Conservation (phyloP, 2,797 vertebrate species). For the Lagorchestes hirsutus region DNA sequence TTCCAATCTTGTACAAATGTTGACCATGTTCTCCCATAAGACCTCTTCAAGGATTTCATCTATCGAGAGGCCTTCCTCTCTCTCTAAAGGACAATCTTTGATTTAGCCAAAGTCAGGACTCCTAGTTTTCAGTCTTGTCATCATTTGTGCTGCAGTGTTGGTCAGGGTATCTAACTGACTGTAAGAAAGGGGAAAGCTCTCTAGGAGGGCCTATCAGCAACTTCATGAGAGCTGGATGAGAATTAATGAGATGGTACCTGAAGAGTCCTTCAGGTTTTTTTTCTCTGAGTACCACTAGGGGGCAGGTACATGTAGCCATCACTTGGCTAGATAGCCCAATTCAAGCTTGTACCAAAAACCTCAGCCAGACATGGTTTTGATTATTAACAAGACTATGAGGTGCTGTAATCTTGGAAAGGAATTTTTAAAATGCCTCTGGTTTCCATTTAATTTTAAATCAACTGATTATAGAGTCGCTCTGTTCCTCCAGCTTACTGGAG, state of each 20-base stretch:
- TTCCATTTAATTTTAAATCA: slow-evolving; percentile 37
- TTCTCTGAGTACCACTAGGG: not conserved
- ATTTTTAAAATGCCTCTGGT: not conserved
- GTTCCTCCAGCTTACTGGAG: slow-evolving; percentile 6
- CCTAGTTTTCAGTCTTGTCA: not conserved
- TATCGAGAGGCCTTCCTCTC: not conserved
- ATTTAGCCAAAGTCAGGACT: not conserved
- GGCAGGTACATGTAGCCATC: not conserved
- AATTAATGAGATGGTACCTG: not conserved
- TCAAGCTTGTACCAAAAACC: not conserved
- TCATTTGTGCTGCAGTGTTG: slow-evolving; percentile 36
- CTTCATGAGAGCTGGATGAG: not conserved
- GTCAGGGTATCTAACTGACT: not conserved
- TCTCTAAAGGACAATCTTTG: too few species aligned
- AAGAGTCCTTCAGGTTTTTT: not conserved
- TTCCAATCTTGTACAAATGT: not conserved
- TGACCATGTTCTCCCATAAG: too few species aligned
- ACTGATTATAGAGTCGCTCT: not conserved
- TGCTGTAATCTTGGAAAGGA: slow-evolving; percentile 10
- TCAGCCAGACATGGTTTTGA: not conserved
- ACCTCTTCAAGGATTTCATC: not conserved
- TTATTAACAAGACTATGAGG: not conserved
- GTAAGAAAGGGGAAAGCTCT: slow-evolving; percentile 11
- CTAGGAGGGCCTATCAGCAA: not conserved
- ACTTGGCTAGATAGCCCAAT: not conserved